Evolutionary conservation across 2,113 vertebrate genomes (phyloP), one percentile per base, ranked within the genome.

Genomic region (Himantopus leucocephalus): DNA sequence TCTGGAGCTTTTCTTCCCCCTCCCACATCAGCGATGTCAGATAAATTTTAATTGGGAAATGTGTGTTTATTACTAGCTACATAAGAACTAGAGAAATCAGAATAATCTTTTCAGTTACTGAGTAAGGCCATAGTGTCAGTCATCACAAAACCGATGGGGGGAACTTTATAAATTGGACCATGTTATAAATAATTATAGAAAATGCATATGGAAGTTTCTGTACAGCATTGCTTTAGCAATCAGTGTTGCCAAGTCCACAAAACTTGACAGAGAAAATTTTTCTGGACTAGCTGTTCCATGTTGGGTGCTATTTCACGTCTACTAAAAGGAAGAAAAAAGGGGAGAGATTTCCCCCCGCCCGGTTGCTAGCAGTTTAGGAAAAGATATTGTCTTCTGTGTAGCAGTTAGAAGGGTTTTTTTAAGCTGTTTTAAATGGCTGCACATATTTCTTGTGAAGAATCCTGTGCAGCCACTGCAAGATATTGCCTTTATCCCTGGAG

Each of bases 111-210:
- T 88, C 52, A 80, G 73, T 88, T 93, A 66, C 35, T 93, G 55
- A 82, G 29, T 89, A 88, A 73, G 64, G 41, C 67, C 55, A 62
- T 52, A 63, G 75, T 83, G 72, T 83, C 73, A 80, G 53, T 72
- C 58, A 73, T 89, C 71, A 85, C 37, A 72, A 91, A 88, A 85
- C 20, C 81, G 30, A 63, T 88, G 59, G 60, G 52, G 12, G 16
- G 37, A 58, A 24, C 72, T 76, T 93, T 84, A 64, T 88, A 64
- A 80, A 73, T 64, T 78, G 56, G 14, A 79, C 34, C 6, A 37
- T 60, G 34, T 90, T 95, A 68, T 92, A 87, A 92, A 78, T 78
- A 90, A 78, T 86, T 95, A 59, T 53, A 78, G 77, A 76, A 93
- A 93, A 95, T 78, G 15, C 50, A 78, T n/a, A 23, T 92, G 60